phyloP scores from a whole-genome alignment of 2,113 vertebrate genomes.

The Phrynosoma platyrhinos region DNA sequence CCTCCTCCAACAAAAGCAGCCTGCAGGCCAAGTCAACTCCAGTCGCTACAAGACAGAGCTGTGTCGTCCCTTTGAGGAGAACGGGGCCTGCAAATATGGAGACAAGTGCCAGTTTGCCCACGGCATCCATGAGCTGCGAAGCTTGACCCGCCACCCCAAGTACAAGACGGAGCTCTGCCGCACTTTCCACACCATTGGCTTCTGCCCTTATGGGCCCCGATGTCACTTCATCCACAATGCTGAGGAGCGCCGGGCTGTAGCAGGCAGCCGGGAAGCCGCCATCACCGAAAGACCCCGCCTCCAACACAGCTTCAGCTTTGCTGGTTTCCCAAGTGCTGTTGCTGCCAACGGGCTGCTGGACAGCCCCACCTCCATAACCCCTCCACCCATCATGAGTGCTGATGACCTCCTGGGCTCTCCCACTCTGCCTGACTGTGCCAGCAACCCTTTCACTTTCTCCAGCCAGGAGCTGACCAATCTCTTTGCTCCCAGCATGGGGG shows the following conservation, averaged over 20 bases:
- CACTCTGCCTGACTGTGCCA: constrained; percentile 88
- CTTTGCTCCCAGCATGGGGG: constrained; percentile 90
- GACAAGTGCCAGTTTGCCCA: constrained; percentile 99
- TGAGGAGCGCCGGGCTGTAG: constrained; percentile 92
- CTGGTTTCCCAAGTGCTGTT: constrained; percentile 87
- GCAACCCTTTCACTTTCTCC: constrained; percentile 97
- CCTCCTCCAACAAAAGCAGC: constrained; percentile 87
- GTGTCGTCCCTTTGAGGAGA: constrained; percentile 97
- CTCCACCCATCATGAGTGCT: constrained; percentile 91
- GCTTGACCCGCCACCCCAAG: constrained; percentile 96
- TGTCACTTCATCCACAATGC: constrained; percentile 99
- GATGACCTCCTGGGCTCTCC: constrained; percentile 88
- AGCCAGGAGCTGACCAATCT: constrained; percentile 98
- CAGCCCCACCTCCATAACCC: constrained; percentile 97
- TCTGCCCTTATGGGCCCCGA: constrained; percentile 95
- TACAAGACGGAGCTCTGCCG: constrained; percentile 99
- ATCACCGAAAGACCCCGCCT: constrained; percentile 92
- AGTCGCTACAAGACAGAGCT: constrained; percentile 99
- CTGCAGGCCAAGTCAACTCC: constrained; percentile 91
- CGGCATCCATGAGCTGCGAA: constrained; percentile 96
- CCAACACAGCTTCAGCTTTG: constrained; percentile 98
- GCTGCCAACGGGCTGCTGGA: constrained; percentile 89
- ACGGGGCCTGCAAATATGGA: constrained; percentile 96
- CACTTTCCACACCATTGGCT: constrained; percentile 99
- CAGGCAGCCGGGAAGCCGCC: constrained; percentile 80